Conservation (phyloP, 2,888 invertebrate genomes). For the Plagiodera versicolora region DNA sequence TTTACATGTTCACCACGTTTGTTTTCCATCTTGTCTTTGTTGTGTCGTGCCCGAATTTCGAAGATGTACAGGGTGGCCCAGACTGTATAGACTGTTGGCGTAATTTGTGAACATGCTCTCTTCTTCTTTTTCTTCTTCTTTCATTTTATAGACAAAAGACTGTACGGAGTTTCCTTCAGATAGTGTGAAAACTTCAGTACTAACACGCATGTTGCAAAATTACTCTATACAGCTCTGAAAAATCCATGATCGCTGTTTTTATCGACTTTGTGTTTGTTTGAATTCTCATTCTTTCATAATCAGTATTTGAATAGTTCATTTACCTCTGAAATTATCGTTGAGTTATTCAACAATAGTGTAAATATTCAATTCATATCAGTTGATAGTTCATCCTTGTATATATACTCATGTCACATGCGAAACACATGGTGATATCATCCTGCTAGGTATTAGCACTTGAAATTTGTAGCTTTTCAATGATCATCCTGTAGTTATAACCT, state of each 20-base stretch:
- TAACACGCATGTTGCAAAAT: background rate
- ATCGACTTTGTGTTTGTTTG: too few species aligned
- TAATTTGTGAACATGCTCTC: background rate
- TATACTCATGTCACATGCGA: background rate
- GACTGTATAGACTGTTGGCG: background rate
- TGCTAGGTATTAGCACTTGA: background rate
- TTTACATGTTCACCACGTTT: slow-evolving; percentile 23
- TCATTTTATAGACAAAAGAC: too few species aligned
- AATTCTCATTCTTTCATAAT: background rate
- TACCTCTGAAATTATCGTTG: too few species aligned
- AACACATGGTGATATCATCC: background rate
- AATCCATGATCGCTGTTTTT: too few species aligned
- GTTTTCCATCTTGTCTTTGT: slow-evolving; percentile 17
- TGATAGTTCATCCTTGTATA: background rate
- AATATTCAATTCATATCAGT: too few species aligned
- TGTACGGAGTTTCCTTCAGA: too few species aligned
- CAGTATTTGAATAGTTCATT: too few species aligned
- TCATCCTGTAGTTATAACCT: background rate
- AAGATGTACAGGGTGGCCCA: background rate
- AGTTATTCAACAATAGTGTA: too few species aligned
- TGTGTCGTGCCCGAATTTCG: slow-evolving; percentile 11
- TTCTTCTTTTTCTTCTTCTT: background rate
- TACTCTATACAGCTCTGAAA: background rate
- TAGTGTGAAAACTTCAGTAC: too few species aligned
- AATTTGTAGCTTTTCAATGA: too few species aligned